Base-by-base conservation (phyloP, 2,888 invertebrate species). In the Bembecia ichneumoniformis region DNA sequence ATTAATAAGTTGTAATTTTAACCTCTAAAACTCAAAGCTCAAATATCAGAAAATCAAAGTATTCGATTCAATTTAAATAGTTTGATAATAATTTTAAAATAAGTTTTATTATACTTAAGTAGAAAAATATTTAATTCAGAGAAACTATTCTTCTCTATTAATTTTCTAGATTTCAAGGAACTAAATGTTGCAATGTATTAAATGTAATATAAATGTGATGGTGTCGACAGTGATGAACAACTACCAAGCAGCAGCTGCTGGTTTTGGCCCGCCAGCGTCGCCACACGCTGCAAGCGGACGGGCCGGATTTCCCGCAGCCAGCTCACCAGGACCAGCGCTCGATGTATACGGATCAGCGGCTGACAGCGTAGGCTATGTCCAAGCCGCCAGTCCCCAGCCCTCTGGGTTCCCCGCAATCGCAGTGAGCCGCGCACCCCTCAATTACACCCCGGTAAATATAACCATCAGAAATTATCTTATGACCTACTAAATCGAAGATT, bases 351-450 rank as follows among this genome's bases (percentile, higher is more conserved):
- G 93, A 84, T 94, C 95, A 70, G 95, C 93, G 67, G 93, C 91
- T 59, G 96, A 96, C 76, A 94, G 94, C 76, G 94, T 95, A 63
- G 96, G 96, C 77, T 98, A 97, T 87, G 96, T 97, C 77, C 97
- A 97, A 89, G 97, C 97, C 68, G 96, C 97, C 67, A 97, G 96
- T 88, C 97, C 98, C 70, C 98, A 98, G 88, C 97, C 97, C 67
- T 95, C 96, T 74, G 96, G 96, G 72, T 97, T 97, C 89, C 96
- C 96, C 74, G 94, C 95, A 66, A 96, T 96, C 83, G 96, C 96
- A 68, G 96, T 96, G 76, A 96, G 95, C 90, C 94, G 95, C 79
- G 95, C 96, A 74, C 95, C 95, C 84, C 93, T 95, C 88, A 95
- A 95, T 90, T 95, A 95, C 88, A 95, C 94, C 90, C 95, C 95